Evolutionary conservation across 37 sponge, comb jelly and placozoan genomes (phyloP), one percentile per base, ranked within the genome.

Genomic region (Diacarnus erythraeanus): DNA sequence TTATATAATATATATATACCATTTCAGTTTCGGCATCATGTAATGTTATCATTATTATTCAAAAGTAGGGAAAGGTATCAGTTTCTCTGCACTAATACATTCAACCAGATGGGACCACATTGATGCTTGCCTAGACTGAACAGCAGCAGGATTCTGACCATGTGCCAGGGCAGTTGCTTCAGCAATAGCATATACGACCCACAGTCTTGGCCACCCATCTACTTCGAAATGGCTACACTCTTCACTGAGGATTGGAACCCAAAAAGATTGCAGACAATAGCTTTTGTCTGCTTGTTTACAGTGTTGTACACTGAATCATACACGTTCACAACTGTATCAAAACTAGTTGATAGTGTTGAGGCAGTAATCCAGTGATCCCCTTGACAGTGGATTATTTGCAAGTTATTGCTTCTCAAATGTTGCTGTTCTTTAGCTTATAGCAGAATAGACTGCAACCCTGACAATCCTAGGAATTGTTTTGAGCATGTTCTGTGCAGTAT

Each of bases 351-450:
- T 12, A 77, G 2, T 21, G 69, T 84, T 38, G 78, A 84, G 23
- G 63, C 78, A 31, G 38, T 72, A 39, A 84, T 84, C 85, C 85
- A 84, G 59, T 83, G 84, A 29, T 83, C 31, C 34, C 77, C 77
- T 31, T 71, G 59, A 3, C 39, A 43, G 37, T 71, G 70, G 22
- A 80, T 51, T 12, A 81, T 81, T 42, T 81, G 82, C 26, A 81
- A 26, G 5, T 39, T 23, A 3, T 72, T 27, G 10, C 38, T 37
- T 72, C 64, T 42, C 25, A 10, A 22, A 20, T 23, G 26, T n/a
- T 6, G 61, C 65, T 64, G 65, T 36, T 58, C 57, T 37, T 39
- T 61, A n/a, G n/a, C n/a, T 44, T 77, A 60, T 29, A 75, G 37
- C 25, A 75, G 33, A 35, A 69, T 68, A 20, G 71, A 69, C 36